Evolutionary conservation across 2,113 vertebrate genomes (phyloP).

Genomic region (Alexandromys fortis): DNA sequence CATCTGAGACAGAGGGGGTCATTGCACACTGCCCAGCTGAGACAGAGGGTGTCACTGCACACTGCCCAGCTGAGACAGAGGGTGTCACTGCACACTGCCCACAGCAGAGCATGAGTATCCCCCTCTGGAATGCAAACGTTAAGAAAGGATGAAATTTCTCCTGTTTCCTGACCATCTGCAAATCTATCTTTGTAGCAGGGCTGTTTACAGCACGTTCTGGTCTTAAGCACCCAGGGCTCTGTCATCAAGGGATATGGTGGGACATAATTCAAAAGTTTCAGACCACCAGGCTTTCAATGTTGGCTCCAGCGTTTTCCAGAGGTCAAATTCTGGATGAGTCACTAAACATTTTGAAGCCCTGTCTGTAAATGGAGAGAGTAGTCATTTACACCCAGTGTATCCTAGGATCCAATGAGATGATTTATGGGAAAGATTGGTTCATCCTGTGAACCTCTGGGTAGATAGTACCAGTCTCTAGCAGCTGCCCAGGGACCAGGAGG

Average conservation of each 20-base stretch:
- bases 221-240: constrained; percentile 33
- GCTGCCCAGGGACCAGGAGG: neutral
- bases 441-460: neutral
- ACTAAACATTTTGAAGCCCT: neutral
- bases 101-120: constrained; percentile 56
- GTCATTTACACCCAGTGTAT: neutral
- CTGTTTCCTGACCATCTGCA: constrained; percentile 69
- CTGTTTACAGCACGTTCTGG: constrained; percentile 55
- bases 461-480: neutral
- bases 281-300: neutral
- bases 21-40: neutral
- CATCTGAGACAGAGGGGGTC: neutral
- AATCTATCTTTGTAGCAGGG: constrained; percentile 60
- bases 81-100: constrained; percentile 43
- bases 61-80: neutral
- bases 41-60: constrained; percentile 29
- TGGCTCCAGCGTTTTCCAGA: neutral
- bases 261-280: neutral
- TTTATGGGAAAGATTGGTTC: constrained; percentile 1
- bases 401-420: neutral
- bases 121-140: constrained; percentile 75
- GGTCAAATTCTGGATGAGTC: neutral
- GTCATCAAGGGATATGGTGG: neutral
- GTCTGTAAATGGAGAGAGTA: neutral
- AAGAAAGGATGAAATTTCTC: constrained; percentile 54